A percentile compares a stretch with the other conserved stretches of the same genome.
phyloP scores from a whole-genome alignment of 2,888 invertebrate species.

The Spodoptera exigua region DNA sequence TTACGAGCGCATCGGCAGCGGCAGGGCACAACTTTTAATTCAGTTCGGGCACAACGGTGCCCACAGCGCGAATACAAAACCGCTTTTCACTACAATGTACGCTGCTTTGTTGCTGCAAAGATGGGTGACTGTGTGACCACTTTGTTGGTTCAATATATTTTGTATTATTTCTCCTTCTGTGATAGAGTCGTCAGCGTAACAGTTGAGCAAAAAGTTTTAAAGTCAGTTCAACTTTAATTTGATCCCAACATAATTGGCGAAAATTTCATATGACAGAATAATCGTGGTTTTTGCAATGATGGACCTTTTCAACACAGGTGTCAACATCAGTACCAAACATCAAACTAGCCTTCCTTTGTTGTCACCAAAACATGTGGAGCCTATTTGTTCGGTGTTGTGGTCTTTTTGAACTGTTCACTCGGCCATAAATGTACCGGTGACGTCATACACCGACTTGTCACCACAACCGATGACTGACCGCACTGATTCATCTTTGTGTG shows the following conservation, averaged over 20 bases:
- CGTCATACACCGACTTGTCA: slow-evolving; percentile 42
- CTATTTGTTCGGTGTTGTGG: slow-evolving; percentile 24
- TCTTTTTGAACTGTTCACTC: slow-evolving; percentile 30
- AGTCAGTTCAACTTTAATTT: no score
- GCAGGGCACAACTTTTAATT: slow-evolving; percentile 56
- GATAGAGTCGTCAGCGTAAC: no score
- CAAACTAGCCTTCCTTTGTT: slow-evolving; percentile 17
- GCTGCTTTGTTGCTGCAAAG: neutral
- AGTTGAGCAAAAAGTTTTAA: no score
- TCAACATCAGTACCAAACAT: slow-evolving; percentile 11
- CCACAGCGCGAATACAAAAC: slow-evolving; percentile 56
- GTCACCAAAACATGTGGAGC: slow-evolving; percentile 14
- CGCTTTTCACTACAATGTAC: slow-evolving; percentile 55
- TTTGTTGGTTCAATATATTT: no score
- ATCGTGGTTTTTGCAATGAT: neutral
- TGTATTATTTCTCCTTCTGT: no score
- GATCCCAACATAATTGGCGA: no score
- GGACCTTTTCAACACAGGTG: slow-evolving; percentile 9
- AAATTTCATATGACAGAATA: no score
- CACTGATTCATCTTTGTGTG: slow-evolving; percentile 42
- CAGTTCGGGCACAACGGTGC: slow-evolving; percentile 45
- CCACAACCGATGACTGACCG: slow-evolving; percentile 26
- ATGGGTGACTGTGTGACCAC: no score
- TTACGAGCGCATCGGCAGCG: slow-evolving; percentile 44
- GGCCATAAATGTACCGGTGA: slow-evolving; percentile 36